Evolutionary conservation across 2,113 vertebrate genomes (phyloP).

Genomic region (Dendrocopos noguchii): DNA sequence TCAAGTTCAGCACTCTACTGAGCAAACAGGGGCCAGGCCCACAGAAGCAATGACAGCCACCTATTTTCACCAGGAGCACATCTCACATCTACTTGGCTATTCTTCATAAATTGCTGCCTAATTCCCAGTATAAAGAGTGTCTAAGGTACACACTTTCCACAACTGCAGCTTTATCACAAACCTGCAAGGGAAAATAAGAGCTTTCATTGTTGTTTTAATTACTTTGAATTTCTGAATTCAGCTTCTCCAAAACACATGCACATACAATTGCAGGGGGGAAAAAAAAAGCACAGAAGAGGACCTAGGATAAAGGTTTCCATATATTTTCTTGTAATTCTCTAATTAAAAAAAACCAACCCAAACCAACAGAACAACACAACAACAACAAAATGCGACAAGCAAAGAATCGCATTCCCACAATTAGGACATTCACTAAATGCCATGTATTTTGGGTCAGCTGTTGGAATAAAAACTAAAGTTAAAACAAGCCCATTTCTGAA

Average conservation of each 20-base stretch:
- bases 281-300: fast-evolving
- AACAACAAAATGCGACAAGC: not conserved
- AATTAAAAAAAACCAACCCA: not conserved
- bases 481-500: not conserved
- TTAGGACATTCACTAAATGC: not conserved
- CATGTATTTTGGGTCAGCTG: not conserved
- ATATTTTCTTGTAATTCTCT: not conserved
- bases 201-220: slow-evolving; percentile 20
- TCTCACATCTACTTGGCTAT: not conserved
- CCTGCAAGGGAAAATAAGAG: not conserved
- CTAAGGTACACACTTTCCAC: not conserved
- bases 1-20: not conserved
- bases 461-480: not conserved
- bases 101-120: slow-evolving; percentile 26
- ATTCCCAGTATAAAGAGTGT: not conserved
- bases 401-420: not conserved
- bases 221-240: not conserved
- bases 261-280: not conserved
- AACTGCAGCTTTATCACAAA: not conserved
- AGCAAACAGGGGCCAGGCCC: not conserved
- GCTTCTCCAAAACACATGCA: not conserved
- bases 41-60: not conserved
- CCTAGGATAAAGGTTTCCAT: not conserved
- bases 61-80: slow-evolving; percentile 26
- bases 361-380: no score